Evolutionary conservation across 2,797 vertebrate species (phyloP).

Genomic region (Falco rusticolus): DNA sequence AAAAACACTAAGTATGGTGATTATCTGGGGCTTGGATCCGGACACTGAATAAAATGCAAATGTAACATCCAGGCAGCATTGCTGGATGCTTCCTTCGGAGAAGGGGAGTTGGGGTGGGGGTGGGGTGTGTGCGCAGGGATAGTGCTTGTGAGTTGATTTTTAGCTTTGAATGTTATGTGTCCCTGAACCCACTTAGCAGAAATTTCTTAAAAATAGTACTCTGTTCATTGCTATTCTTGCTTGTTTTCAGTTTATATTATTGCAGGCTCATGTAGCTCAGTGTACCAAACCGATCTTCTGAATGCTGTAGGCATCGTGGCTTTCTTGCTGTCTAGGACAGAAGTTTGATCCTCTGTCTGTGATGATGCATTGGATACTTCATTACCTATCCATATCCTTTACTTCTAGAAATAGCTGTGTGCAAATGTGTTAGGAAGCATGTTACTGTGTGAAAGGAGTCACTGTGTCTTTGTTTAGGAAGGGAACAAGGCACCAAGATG

Average conservation of each 20-base stretch:
- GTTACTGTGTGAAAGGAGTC: neutral
- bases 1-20: conserved; percentile 51
- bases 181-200: neutral
- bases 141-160: conserved; percentile 3
- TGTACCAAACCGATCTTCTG: conserved; percentile 28
- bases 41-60: conserved; percentile 48
- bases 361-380: conserved; percentile 58
- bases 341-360: conserved; percentile 10
- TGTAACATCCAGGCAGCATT: neutral
- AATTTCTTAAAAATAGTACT: neutral
- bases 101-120: neutral
- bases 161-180: conserved; percentile 2
- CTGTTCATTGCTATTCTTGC: neutral
- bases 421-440: neutral
- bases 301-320: conserved; percentile 52
- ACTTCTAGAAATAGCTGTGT: conserved; percentile 12
- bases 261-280: neutral
- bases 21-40: conserved; percentile 53
- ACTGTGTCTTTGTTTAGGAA: neutral
- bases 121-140: neutral
- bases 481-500: neutral
- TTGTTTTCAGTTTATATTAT: neutral
- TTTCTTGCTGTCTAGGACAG: conserved; percentile 8
- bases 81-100: neutral
- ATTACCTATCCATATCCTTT: conserved; percentile 49